These are phyloP conservation scores for Lepidocyrtinus sp. DNA, from an alignment of 2,888 invertebrate genomes.

Conservation along the genomic window DNA sequence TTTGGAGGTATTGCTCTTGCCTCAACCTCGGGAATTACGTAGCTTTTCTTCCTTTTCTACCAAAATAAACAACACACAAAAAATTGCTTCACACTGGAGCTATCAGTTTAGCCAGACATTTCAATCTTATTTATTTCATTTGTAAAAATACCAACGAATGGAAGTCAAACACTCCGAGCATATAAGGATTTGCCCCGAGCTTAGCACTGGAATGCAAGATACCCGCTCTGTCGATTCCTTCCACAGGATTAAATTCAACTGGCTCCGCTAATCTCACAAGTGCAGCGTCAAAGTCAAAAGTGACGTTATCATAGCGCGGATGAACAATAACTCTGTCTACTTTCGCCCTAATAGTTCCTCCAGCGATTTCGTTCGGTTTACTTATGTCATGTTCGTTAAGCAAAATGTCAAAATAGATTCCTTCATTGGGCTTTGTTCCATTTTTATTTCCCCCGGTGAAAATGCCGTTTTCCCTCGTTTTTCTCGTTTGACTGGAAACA, in stretches of 20 bases:
- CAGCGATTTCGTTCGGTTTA: conserved; percentile 54
- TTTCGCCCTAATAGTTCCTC: conserved; percentile 55
- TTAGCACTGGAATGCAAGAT: too few species aligned
- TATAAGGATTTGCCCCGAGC: too few species aligned
- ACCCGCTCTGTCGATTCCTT: too few species aligned
- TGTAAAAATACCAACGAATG: conserved; percentile 36
- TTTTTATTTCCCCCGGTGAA: background rate
- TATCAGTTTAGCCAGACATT: too few species aligned
- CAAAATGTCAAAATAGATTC: conserved; percentile 60
- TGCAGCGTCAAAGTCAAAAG: conserved; percentile 65
- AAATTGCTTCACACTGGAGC: too few species aligned
- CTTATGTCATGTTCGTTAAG: conserved; percentile 66
- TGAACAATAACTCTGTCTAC: conserved; percentile 63
- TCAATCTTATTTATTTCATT: background rate
- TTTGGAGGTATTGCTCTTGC: conserved; percentile 44
- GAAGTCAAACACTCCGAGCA: conserved; percentile 35
- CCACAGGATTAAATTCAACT: conserved; percentile 47
- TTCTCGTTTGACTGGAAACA: conserved; percentile 22
- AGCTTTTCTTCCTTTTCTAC: conserved; percentile 27
- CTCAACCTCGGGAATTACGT: conserved; percentile 41
- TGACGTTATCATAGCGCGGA: conserved; percentile 65
- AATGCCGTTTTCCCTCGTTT: background rate
- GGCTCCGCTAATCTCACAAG: conserved; percentile 56
- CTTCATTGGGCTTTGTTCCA: background rate
- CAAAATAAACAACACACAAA: too few species aligned